Percentiles rank a stretch among this genome's conserved stretches.
Conservation (phyloP, 2,888 invertebrate genomes). For the Palloptera scutellata region DNA sequence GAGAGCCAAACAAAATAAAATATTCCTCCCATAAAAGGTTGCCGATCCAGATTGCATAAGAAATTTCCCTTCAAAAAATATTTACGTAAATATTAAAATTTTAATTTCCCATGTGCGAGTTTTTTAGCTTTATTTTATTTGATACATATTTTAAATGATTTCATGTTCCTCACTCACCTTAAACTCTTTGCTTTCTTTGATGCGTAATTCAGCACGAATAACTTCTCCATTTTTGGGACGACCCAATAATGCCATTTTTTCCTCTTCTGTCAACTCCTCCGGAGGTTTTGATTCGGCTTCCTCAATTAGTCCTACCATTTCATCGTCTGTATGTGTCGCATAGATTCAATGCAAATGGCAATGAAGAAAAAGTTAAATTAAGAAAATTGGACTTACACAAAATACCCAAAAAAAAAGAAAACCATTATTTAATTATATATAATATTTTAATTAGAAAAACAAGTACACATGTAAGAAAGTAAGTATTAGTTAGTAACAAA, state of each 20-base stretch:
- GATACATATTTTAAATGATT: too few relatives aligned
- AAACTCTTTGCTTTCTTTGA: slow-evolving; percentile 98
- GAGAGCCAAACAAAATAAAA: too few relatives aligned
- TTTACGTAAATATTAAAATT: too few relatives aligned
- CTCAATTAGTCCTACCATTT: slow-evolving; percentile 71
- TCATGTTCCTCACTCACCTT: slow-evolving; percentile 73
- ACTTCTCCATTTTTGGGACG: slow-evolving; percentile 91
- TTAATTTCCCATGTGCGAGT: too few relatives aligned
- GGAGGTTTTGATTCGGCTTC: slow-evolving; percentile 72
- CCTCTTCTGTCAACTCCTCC: slow-evolving; percentile 78
- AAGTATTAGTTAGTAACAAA: too few relatives aligned
- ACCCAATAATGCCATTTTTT: slow-evolving; percentile 89
- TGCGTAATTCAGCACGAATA: slow-evolving; percentile 84
- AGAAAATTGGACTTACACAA: too few relatives aligned
- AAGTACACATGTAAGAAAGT: too few relatives aligned
- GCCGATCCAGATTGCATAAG: too few relatives aligned
- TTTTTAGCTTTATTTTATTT: too few relatives aligned
- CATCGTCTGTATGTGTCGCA: slow-evolving; percentile 62
- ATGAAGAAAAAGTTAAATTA: not conserved
- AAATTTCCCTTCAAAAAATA: too few relatives aligned
- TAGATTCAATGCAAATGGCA: not conserved
- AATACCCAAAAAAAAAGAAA: too few relatives aligned
- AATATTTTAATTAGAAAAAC: slow-evolving; percentile 11
- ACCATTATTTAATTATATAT: slow-evolving; percentile 12
- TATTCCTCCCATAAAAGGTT: too few relatives aligned